Percentiles rank a stretch among this genome's conserved stretches.
Evolutionary conservation across 2,113 vertebrate species (phyloP).

Genomic region (Calidris pugnax): DNA sequence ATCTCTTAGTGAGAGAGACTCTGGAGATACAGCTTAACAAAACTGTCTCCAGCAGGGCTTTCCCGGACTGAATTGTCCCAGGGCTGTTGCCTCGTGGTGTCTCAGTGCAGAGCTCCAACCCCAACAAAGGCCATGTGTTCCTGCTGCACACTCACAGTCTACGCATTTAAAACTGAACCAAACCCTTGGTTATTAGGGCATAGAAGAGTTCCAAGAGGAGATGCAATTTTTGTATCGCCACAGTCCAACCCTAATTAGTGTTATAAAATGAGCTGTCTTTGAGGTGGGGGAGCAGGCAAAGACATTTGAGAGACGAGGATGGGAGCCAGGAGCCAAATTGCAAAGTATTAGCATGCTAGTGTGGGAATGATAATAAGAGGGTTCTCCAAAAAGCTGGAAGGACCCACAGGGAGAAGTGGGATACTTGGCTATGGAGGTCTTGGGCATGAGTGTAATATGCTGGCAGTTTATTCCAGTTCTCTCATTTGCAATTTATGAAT

Average conservation of each 20-base stretch:
- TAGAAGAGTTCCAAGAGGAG: not conserved
- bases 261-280: not conserved
- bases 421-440: not conserved
- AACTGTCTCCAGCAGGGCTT: not conserved
- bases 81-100: not conserved
- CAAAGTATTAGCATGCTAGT: not conserved
- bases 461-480: not conserved
- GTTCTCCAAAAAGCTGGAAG: not conserved
- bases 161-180: not conserved
- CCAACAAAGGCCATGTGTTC: not conserved
- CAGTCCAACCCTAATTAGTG: not conserved
- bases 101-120: not conserved
- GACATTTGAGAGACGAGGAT: not conserved
- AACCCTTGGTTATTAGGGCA: not conserved
- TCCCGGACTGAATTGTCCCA: not conserved
- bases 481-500: slow-evolving; percentile 50
- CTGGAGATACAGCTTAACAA: not conserved
- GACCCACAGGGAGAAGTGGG: not conserved
- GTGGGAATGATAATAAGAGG: not conserved
- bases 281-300: not conserved
- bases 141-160: not conserved
- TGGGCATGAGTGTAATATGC: not conserved
- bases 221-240: not conserved
- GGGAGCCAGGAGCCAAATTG: not conserved
- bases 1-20: not conserved